Evolutionary conservation across 2,888 invertebrate species (phyloP).

Genomic region (Hypomecis atomaria): DNA sequence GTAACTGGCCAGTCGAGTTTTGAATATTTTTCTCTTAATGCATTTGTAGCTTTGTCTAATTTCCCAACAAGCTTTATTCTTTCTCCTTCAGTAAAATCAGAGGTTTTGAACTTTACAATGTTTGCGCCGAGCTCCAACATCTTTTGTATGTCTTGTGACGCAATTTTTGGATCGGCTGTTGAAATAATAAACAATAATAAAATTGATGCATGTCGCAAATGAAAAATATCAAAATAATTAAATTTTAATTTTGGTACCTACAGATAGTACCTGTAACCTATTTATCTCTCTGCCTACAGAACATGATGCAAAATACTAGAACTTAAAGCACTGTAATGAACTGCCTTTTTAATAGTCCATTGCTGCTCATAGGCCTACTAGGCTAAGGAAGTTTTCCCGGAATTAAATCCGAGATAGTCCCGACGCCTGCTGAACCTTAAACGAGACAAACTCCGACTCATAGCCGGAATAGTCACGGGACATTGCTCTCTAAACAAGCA

Average conservation of each 20-base stretch:
- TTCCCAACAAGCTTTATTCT: conserved; percentile 61
- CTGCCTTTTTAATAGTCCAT: no score
- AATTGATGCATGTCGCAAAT: no score
- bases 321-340: no score
- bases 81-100: conserved; percentile 54
- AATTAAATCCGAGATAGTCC: no score
- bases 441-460: no score
- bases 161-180: conserved; percentile 54
- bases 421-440: no score
- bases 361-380: no score
- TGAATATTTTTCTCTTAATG: conserved; percentile 81
- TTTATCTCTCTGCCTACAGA: not conserved
- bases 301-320: no score
- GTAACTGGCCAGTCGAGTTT: conserved; percentile 87
- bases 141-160: conserved; percentile 68
- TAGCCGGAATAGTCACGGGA: no score
- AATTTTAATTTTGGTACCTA: not conserved
- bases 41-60: conserved; percentile 65
- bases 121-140: conserved; percentile 80
- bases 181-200: not conserved
- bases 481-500: no score
- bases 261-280: not conserved
- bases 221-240: no score
- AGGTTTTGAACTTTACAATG: conserved; percentile 64
- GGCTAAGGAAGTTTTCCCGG: no score